Percentiles rank a stretch among this genome's conserved stretches.
Evolutionary conservation across 2,113 vertebrate genomes (phyloP).

Genomic region (Monarcha castaneiventris): DNA sequence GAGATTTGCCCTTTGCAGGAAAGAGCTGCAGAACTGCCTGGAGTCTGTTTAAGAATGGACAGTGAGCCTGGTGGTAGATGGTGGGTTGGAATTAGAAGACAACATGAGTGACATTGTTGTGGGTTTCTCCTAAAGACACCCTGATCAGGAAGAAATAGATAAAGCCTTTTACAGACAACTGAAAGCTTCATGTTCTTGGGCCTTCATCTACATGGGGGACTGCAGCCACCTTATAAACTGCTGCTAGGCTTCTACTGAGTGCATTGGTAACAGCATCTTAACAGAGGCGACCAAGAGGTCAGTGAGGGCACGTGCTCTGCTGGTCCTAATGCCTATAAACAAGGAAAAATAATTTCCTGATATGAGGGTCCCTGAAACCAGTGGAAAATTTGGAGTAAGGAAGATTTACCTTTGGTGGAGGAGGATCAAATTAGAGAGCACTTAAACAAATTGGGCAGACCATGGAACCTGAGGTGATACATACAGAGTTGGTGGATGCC

Average conservation of each 20-base stretch:
- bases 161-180: background rate
- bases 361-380: background rate
- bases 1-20: background rate
- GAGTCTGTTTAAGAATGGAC: background rate
- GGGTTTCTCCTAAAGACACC: background rate
- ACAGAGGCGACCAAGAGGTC: background rate
- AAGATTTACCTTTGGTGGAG: background rate
- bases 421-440: background rate
- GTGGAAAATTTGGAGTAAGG: background rate
- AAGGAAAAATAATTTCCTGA: background rate
- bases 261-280: background rate
- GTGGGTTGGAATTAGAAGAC: background rate
- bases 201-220: background rate
- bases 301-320: background rate
- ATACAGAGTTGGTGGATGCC: background rate
- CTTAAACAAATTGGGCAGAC: background rate
- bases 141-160: background rate
- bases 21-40: background rate
- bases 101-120: background rate
- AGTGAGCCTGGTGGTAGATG: background rate
- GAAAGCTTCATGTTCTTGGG: background rate
- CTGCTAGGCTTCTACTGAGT: background rate
- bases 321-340: background rate
- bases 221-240: background rate
- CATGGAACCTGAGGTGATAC: background rate